phyloP scores from a whole-genome alignment of 2,888 invertebrate genomes.

The Luperina testacea region DNA sequence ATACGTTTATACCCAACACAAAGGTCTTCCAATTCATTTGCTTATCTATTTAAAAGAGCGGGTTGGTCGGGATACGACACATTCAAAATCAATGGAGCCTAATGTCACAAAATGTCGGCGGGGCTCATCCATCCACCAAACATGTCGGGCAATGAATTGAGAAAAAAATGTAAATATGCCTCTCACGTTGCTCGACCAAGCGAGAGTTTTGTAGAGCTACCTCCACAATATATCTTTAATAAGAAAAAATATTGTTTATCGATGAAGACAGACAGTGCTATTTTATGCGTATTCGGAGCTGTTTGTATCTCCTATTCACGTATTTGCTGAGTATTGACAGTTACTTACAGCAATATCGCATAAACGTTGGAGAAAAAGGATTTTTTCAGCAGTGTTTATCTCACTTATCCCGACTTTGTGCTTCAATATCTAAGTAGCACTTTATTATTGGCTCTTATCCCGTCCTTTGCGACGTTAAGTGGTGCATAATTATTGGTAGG shows the following conservation, averaged over 20 bases:
- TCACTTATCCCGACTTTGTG: conserved; percentile 35
- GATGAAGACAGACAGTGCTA: conserved; percentile 53
- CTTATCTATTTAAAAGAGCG: conserved; percentile 88
- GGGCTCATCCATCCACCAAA: conserved; percentile 81
- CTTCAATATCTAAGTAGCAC: conserved; percentile 51
- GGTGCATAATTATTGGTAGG: conserved; percentile 51
- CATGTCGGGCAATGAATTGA: conserved; percentile 79
- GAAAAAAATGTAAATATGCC: conserved; percentile 83
- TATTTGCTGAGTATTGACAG: conserved; percentile 49
- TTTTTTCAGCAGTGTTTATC: conserved; percentile 43
- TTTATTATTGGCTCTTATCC: conserved; percentile 60
- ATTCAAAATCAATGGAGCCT: conserved; percentile 89
- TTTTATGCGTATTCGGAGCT: conserved; percentile 39
- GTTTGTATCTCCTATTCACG: conserved; percentile 43
- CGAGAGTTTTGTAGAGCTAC: conserved; percentile 74
- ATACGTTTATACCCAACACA: conserved; percentile 78
- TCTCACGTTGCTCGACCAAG: conserved; percentile 76
- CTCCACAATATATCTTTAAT: conserved; percentile 61
- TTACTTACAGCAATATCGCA: conserved; percentile 46
- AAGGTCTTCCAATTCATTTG: conserved; percentile 89
- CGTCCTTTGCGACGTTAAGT: conserved; percentile 32
- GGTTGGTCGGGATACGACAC: conserved; percentile 80
- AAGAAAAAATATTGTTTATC: conserved; percentile 63
- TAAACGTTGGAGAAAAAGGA: conserved; percentile 15
- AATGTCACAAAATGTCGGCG: conserved; percentile 86